A percentile compares a stretch with the other conserved stretches of the same genome.
Conservation (phyloP, 2,113 vertebrate species). For the Cephalopholis sonnerati region DNA sequence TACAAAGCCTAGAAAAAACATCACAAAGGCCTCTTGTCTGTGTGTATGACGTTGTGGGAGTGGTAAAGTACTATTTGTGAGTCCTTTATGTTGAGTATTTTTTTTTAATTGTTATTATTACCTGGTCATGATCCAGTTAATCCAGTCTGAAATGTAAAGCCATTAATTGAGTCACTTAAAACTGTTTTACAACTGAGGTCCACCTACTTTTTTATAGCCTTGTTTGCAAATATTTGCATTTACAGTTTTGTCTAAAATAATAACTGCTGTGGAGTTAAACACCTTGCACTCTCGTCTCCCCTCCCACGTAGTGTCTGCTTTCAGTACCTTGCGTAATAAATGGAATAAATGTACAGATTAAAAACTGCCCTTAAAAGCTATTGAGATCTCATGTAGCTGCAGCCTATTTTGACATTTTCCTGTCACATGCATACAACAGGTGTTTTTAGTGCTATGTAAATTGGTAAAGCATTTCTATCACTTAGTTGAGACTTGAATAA, state of each 20-base stretch:
- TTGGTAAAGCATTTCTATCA: slow-evolving; percentile 84
- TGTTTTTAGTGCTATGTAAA: slow-evolving; percentile 86
- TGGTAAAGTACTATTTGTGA: slow-evolving; percentile 73
- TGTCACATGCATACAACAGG: slow-evolving; percentile 73
- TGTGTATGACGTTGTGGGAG: slow-evolving; percentile 70
- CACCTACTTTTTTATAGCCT: slow-evolving; percentile 71
- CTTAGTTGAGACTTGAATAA: slow-evolving; percentile 84
- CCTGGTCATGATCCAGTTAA: slow-evolving; percentile 65
- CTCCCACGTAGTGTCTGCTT: slow-evolving; percentile 69
- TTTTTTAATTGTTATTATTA: slow-evolving; percentile 46
- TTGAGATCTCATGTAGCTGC: slow-evolving; percentile 74
- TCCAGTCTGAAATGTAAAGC: slow-evolving; percentile 70
- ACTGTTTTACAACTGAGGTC: slow-evolving; percentile 72
- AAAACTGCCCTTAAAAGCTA: slow-evolving; percentile 58
- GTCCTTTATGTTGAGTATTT: slow-evolving; percentile 69
- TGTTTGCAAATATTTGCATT: slow-evolving; percentile 70
- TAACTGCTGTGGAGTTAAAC: slow-evolving; percentile 65
- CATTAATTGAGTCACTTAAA: slow-evolving; percentile 65
- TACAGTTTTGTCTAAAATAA: slow-evolving; percentile 71
- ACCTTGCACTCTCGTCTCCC: slow-evolving; percentile 64
- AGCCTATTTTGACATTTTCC: slow-evolving; percentile 68
- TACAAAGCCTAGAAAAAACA: slow-evolving; percentile 67
- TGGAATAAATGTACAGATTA: slow-evolving; percentile 63
- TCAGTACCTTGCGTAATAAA: slow-evolving; percentile 64
- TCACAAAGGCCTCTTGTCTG: slow-evolving; percentile 71